Evolutionary conservation across 37 sponge, comb jelly and placozoan species (phyloP), one percentile per base, ranked within the genome.

Genomic region (Lycopodina hypogea): DNA sequence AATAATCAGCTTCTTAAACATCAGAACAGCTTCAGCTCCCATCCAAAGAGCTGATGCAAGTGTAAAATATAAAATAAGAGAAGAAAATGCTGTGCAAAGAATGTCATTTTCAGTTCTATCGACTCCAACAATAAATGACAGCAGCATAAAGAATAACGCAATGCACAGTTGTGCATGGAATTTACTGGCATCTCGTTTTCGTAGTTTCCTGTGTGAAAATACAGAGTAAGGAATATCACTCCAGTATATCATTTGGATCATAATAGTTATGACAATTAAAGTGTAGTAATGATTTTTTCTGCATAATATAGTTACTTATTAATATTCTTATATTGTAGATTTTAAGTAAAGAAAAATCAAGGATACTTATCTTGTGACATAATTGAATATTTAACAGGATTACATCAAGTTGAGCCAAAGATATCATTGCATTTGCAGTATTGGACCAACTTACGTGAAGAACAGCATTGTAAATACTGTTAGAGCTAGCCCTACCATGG

Each of bases 1-100:
- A 24, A 89, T 66, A 61, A 89, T 50, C 4, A 89, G 76, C 41
- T 83, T 83, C 58, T 78, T 72, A 50, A 78, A 84, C 76, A 89
- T 77, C 68, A 84, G 79, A 30, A 89, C 73, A 60, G 86, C 90
- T 56, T 89, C 90, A 37, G 84, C 84, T 38, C 87, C 90, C 90
- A 89, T 89, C 90, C 90, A 89, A 30, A 72, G 29, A 26, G 72
- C 71, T 35, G 86, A 61, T 45, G 80, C 85, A 56, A 85, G 61
- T 2, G 81, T 79, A 71, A 89, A 84, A 62, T 89, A 89, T 1
- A 65, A 85, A 23, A 89, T 78, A 1, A 84, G 61, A 3, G 63
- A 41, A 9, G 84, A 82, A 33, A 79, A 28, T 26, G 48, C 42
- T 21, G 71, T 85, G 68, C 90, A 89, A 41, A 33, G 75, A 22